These are phyloP conservation scores for Tachuris rubrigastra DNA, from an alignment of 2,113 vertebrate genomes.

Conservation along the genomic window DNA sequence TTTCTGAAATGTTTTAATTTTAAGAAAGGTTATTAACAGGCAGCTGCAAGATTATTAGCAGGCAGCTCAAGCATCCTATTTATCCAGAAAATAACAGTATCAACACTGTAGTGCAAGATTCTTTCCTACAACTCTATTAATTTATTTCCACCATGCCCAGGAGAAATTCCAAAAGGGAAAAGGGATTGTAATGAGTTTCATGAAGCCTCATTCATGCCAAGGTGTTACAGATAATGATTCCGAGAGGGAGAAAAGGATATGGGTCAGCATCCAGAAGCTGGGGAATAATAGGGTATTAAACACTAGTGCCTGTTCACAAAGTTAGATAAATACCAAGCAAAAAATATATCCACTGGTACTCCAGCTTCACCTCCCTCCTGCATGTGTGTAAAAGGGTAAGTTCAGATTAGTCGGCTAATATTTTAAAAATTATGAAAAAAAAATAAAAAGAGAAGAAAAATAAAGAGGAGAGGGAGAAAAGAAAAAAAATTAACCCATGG, in stretches of 20 bases:
- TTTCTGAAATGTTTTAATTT: background rate
- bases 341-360: background rate
- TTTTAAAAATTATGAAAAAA: background rate
- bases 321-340: background rate
- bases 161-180: background rate
- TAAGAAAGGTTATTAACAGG: background rate
- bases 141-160: background rate
- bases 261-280: background rate
- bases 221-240: background rate
- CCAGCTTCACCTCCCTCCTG: background rate
- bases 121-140: background rate
- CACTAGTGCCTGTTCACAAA: background rate
- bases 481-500: background rate
- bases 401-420: background rate
- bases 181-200: background rate
- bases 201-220: background rate
- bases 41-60: constrained; percentile 29
- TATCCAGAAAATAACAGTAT: background rate
- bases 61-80: background rate
- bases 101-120: background rate
- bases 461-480: too few relatives aligned
- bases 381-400: rapidly evolving
- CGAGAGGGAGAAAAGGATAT: background rate
- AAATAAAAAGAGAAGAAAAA: background rate
- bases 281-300: background rate